Evolutionary conservation across 2,797 vertebrate species (phyloP).

Genomic region (Xenops minutus): DNA sequence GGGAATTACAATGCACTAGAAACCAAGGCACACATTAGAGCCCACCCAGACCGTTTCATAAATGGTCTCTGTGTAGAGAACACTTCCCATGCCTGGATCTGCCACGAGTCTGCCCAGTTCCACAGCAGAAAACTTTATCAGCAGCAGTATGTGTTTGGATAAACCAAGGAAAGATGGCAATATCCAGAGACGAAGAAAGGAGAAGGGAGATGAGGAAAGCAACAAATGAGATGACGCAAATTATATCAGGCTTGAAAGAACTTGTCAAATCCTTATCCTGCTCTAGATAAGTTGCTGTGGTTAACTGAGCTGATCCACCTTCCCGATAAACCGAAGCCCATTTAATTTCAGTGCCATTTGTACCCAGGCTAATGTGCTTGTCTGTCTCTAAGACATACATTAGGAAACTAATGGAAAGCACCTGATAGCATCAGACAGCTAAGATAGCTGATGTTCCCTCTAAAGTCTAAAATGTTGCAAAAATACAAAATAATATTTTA

Average conservation of each 20-base stretch:
- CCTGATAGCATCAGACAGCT: conserved; percentile 5
- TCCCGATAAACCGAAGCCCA: neutral
- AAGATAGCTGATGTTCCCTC: neutral
- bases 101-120: neutral
- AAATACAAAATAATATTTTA: conserved; percentile 42
- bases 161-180: neutral
- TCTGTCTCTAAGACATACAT: neutral
- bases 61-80: neutral
- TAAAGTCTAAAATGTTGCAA: neutral
- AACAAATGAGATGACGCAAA: neutral
- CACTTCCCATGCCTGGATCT: neutral
- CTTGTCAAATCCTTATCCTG: neutral
- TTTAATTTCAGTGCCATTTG: neutral
- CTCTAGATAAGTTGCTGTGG: neutral
- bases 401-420: neutral
- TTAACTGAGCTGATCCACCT: neutral
- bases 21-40: neutral
- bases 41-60: neutral
- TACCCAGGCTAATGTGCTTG: neutral
- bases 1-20: neutral
- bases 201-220: neutral
- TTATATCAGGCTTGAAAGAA: conserved; percentile 12
- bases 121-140: neutral
- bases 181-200: neutral
- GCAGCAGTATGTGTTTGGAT: neutral